Evolutionary conservation across 1,140 invertebrate genomes (phyloP).

Genomic region (Prorops nasuta): DNA sequence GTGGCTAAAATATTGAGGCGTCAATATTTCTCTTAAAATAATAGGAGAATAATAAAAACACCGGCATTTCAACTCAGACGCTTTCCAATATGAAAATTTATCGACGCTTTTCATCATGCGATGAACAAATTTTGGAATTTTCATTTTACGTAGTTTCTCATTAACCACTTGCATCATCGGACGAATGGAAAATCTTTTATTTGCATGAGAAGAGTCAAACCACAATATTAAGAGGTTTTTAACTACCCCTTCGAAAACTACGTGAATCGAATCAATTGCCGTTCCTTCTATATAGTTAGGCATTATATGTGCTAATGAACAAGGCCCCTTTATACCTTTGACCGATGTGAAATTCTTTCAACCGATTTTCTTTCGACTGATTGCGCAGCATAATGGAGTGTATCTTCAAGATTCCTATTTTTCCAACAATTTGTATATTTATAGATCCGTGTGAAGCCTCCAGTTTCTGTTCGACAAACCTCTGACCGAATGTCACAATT

Average conservation of each 20-base stretch:
- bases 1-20: slow-evolving; percentile 1
- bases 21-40: background rate
- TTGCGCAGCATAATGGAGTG: background rate
- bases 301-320: slow-evolving; percentile 9
- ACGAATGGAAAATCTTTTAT: background rate
- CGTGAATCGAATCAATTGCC: background rate
- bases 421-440: background rate
- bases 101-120: too few relatives aligned
- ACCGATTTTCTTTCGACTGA: background rate
- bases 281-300: slow-evolving; percentile 7
- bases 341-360: background rate
- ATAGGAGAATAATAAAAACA: slow-evolving; percentile 6
- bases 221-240: slow-evolving; percentile 4
- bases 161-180: background rate
- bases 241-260: background rate
- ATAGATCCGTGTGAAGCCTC: background rate
- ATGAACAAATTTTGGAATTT: too few relatives aligned
- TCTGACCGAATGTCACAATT: background rate
- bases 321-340: slow-evolving; percentile 8
- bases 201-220: slow-evolving; percentile 8
- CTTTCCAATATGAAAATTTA: too few relatives aligned
- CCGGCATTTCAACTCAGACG: slow-evolving; percentile 3
- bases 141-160: too few relatives aligned
- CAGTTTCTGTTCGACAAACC: background rate
- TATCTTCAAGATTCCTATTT: background rate